Evolutionary conservation across 1,140 invertebrate genomes (phyloP).

Genomic region (Penaeus vannamei): DNA sequence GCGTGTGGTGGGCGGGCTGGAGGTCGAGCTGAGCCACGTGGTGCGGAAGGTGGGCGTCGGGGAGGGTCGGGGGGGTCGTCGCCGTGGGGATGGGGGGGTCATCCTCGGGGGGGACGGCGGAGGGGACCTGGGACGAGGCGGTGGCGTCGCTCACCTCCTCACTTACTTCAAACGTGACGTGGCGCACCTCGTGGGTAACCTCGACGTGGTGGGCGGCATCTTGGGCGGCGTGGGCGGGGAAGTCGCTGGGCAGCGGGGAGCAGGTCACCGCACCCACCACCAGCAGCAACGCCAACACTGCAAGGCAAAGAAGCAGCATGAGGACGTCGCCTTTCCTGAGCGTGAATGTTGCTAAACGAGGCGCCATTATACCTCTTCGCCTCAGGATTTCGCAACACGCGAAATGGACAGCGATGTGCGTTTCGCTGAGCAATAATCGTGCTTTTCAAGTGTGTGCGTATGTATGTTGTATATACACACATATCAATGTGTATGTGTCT

Average conservation of each 20-base stretch:
- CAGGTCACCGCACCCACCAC: slow-evolving; percentile 60
- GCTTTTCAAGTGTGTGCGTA: no score
- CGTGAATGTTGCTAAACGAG: neutral
- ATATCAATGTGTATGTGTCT: no score
- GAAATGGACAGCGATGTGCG: no score
- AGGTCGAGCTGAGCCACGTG: neutral
- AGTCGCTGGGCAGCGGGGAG: slow-evolving; percentile 58
- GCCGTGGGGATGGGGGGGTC: slow-evolving; percentile 60
- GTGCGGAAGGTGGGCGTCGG: slow-evolving; percentile 30
- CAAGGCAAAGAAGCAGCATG: neutral
- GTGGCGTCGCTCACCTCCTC: slow-evolving; percentile 55
- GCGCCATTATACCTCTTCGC: no score
- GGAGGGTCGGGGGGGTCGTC: slow-evolving; percentile 43
- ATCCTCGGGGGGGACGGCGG: slow-evolving; percentile 47
- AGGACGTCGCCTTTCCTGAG: neutral
- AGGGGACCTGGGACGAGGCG: slow-evolving; percentile 17
- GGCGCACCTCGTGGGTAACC: slow-evolving; percentile 55
- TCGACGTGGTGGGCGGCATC: slow-evolving; percentile 31
- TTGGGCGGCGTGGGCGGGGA: slow-evolving; percentile 24
- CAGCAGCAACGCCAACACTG: slow-evolving; percentile 67
- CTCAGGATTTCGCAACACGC: no score
- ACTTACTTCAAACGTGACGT: slow-evolving; percentile 60
- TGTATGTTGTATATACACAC: no score
- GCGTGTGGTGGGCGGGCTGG: neutral
- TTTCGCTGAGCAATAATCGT: no score